A percentile compares a stretch with the other conserved stretches of the same genome.
Conservation (phyloP, 1,140 invertebrate genomes). For the Antheraea mylitta region DNA sequence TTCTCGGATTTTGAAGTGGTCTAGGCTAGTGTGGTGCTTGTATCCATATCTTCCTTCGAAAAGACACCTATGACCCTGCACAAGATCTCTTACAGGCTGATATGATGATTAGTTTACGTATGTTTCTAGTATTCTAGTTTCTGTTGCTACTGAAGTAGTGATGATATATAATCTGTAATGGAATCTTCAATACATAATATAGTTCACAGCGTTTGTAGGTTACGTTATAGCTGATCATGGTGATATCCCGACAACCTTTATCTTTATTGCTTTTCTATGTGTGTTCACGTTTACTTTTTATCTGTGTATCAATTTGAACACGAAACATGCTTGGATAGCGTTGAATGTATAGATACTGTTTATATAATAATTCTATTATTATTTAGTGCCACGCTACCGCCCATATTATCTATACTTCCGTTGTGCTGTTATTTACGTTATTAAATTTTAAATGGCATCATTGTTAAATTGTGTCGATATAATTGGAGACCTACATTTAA, state of each 20-base stretch:
- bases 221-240: constrained; percentile 71
- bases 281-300: constrained; percentile 70
- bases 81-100: too few relatives aligned
- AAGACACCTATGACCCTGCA: too few relatives aligned
- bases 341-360: not conserved
- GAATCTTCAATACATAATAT: constrained; percentile 11
- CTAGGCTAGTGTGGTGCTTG: too few relatives aligned
- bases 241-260: constrained; percentile 67
- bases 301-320: constrained; percentile 64
- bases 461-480: not conserved
- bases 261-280: constrained; percentile 74
- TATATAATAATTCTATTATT: not conserved
- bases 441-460: not conserved
- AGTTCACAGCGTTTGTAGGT: constrained; percentile 52
- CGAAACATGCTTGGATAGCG: constrained; percentile 37
- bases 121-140: too few relatives aligned
- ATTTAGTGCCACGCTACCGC: not conserved
- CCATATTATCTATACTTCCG: not conserved
- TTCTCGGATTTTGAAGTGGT: too few relatives aligned
- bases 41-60: too few relatives aligned
- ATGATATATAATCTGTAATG: not conserved
- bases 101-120: too few relatives aligned
- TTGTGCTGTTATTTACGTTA: not conserved
- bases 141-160: too few relatives aligned
- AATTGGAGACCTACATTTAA: not conserved